These are phyloP conservation scores for Suncus etruscus DNA, from an alignment of 2,113 vertebrate genomes.

Conservation along the genomic window DNA sequence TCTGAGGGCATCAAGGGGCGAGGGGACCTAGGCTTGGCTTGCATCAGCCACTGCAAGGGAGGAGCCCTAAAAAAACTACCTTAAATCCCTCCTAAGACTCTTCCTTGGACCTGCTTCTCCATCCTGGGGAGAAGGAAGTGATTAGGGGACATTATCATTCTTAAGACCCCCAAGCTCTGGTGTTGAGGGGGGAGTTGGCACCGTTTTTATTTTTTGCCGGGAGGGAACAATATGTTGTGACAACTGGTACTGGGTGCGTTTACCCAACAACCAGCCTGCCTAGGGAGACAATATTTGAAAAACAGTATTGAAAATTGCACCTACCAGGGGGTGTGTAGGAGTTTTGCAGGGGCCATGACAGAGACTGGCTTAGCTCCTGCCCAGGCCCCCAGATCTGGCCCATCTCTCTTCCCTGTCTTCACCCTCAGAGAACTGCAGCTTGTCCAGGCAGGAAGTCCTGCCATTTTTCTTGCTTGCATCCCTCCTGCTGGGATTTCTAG, in stretches of 20 bases:
- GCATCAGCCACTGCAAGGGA: background rate
- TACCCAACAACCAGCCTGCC: conserved; percentile 82
- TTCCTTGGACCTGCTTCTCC: background rate
- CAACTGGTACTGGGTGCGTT: conserved; percentile 82
- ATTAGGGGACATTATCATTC: background rate
- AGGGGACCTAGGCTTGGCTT: background rate
- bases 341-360: background rate
- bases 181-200: conserved; percentile 28
- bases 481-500: conserved; percentile 65
- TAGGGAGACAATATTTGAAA: conserved; percentile 81
- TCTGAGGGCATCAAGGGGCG: background rate
- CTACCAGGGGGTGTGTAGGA: conserved; percentile 7
- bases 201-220: conserved; percentile 66
- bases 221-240: conserved; percentile 83
- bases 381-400: rapidly evolving
- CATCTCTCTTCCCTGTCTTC: background rate
- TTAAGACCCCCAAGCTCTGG: conserved; percentile 42
- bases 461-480: conserved; percentile 66
- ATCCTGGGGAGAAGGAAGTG: background rate
- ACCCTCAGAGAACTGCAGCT: background rate
- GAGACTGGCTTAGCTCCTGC: background rate
- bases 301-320: conserved; percentile 71
- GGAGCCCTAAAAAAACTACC: background rate
- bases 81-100: background rate
- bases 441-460: conserved; percentile 73